phyloP scores from a whole-genome alignment of 2,797 vertebrate species.

The Hyperoplus lanceolatus region DNA sequence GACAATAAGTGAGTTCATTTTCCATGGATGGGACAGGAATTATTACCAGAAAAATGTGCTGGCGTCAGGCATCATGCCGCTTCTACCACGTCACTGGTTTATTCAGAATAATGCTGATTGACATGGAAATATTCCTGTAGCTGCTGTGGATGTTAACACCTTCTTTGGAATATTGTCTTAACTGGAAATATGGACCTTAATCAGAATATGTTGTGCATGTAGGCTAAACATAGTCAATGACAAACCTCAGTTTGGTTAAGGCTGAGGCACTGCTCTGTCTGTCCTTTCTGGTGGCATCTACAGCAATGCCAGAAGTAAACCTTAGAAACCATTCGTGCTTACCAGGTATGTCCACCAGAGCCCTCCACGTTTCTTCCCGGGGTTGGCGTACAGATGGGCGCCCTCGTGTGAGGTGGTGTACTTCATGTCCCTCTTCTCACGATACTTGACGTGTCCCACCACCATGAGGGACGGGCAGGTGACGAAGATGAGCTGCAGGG shows the following conservation, averaged over 20 bases:
- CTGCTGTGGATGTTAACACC: no score
- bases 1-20: no score
- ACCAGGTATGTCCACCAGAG: constrained; percentile 96
- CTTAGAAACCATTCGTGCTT: constrained; percentile 20
- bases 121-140: no score
- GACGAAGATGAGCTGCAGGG: constrained; percentile 97
- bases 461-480: constrained; percentile 95
- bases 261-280: neutral
- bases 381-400: constrained; percentile 81
- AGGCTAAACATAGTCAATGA: neutral
- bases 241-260: neutral
- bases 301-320: neutral
- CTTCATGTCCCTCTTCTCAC: constrained; percentile 85
- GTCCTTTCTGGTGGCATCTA: neutral
- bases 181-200: no score
- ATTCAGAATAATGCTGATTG: no score
- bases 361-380: constrained; percentile 90
- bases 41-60: no score
- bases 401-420: constrained; percentile 59
- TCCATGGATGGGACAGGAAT: no score
- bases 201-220: no score
- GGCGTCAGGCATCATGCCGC: no score
- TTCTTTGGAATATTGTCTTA: no score
- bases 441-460: constrained; percentile 92
- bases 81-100: no score